Conservation (phyloP, 2,888 invertebrate genomes). For the Aleiodes leptofemur region DNA sequence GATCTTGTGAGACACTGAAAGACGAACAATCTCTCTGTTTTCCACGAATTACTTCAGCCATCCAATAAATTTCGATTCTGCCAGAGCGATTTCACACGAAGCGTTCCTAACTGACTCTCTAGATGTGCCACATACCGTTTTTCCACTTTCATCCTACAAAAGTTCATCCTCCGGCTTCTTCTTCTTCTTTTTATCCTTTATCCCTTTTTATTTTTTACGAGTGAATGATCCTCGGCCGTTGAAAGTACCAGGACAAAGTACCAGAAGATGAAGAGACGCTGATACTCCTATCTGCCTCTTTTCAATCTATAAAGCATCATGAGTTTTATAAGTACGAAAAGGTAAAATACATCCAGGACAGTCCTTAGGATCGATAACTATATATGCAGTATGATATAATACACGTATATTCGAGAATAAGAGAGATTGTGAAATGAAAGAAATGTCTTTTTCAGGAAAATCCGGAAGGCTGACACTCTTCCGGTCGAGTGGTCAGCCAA, state of each 20-base stretch:
- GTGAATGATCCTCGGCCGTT: slow-evolving; percentile 44
- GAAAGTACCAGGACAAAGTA: slow-evolving; percentile 30
- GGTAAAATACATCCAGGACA: background rate
- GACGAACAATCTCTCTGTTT: slow-evolving; percentile 27
- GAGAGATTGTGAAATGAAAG: slow-evolving; percentile 35
- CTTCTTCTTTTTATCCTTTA: slow-evolving; percentile 23
- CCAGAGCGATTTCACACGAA: slow-evolving; percentile 38
- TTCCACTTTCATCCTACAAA: slow-evolving; percentile 24
- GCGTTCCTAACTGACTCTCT: slow-evolving; percentile 30
- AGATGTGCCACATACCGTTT: slow-evolving; percentile 31
- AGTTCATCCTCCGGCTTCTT: slow-evolving; percentile 4
- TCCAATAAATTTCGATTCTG: slow-evolving; percentile 46
- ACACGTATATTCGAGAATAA: slow-evolving; percentile 10
- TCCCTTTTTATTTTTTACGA: slow-evolving; percentile 43
- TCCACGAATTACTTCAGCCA: slow-evolving; percentile 38
- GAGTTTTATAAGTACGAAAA: slow-evolving; percentile 9
- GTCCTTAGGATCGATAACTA: background rate
- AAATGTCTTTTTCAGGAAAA: slow-evolving; percentile 57
- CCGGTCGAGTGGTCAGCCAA: slow-evolving; percentile 62
- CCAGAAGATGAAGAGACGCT: background rate
- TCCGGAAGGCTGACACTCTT: slow-evolving; percentile 59
- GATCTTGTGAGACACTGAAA: slow-evolving; percentile 24
- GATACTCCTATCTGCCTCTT: slow-evolving; percentile 1
- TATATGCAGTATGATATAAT: slow-evolving; percentile 9
- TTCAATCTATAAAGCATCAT: slow-evolving; percentile 24